These are phyloP conservation scores for Drosophila kepulauana DNA, from an alignment of 1,140 invertebrate species.

Conservation along the genomic window DNA sequence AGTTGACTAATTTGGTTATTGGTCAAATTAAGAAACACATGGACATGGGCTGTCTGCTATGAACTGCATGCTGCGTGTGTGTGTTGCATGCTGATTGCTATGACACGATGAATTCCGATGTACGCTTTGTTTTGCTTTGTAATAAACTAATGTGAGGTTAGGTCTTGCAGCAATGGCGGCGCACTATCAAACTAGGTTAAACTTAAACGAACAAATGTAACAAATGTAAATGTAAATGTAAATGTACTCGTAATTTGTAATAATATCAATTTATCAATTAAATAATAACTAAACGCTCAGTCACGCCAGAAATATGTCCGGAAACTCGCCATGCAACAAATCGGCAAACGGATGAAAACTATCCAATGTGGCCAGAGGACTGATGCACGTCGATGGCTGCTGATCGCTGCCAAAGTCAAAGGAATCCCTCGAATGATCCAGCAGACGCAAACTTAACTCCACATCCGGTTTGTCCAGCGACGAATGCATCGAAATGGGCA, in stretches of 20 bases:
- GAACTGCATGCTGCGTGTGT: not conserved
- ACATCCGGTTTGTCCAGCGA: conserved; percentile 69
- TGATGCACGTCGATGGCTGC: conserved; percentile 79
- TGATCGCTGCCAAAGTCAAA: conserved; percentile 74
- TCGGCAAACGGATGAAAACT: conserved; percentile 73
- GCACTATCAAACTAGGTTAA: conserved; percentile 50
- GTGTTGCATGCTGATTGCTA: conserved; percentile 43
- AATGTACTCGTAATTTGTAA: too few relatives aligned
- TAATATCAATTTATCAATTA: conserved; percentile 29
- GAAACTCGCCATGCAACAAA: conserved; percentile 70
- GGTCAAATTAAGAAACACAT: conserved; percentile 27
- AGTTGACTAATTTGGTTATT: conserved; percentile 61
- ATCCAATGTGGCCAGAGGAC: conserved; percentile 72
- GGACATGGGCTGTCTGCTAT: conserved; percentile 49
- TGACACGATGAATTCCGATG: conserved; percentile 80
- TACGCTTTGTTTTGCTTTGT: conserved; percentile 16
- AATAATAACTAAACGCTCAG: conserved; percentile 42
- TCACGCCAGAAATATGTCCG: conserved; percentile 82
- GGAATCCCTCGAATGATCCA: conserved; percentile 76
- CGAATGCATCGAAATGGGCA: conserved; percentile 60
- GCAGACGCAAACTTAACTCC: conserved; percentile 73
- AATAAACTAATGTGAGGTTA: conserved; percentile 65
- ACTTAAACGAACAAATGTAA: conserved; percentile 65
- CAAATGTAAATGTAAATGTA: conserved; percentile 13
- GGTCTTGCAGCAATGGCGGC: conserved; percentile 20